These are phyloP conservation scores for Parus major DNA, from an alignment of 2,113 vertebrate genomes.

Conservation along the genomic window DNA sequence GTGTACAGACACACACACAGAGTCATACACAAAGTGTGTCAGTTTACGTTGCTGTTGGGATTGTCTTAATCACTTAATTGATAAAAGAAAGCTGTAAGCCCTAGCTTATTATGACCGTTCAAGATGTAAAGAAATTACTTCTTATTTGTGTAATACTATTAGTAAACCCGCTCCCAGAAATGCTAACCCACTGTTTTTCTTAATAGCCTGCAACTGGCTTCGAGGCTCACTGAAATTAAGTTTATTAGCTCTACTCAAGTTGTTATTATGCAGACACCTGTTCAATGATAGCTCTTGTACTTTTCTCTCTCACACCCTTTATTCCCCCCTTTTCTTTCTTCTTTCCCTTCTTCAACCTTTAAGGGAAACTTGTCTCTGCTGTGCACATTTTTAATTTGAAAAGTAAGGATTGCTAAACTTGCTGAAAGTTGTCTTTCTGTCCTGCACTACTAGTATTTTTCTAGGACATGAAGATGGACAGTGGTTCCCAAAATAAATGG, in stretches of 20 bases:
- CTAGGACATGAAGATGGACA: not conserved
- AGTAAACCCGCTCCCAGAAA: not conserved
- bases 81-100: constrained; percentile 7
- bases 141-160: constrained; percentile 16
- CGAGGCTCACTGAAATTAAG: constrained; percentile 53
- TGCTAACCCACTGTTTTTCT: constrained; percentile 18
- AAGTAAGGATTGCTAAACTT: not conserved
- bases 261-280: constrained; percentile 22
- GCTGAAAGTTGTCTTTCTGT: not conserved
- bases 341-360: not conserved
- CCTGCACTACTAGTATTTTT: not conserved
- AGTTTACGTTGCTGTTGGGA: not conserved
- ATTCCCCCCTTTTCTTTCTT: rapidly evolving
- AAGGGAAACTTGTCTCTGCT: not conserved
- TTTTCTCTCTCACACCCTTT: not conserved
- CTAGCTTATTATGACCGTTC: not conserved
- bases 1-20: not conserved
- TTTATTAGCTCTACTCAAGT: constrained; percentile 21
- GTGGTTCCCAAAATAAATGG: not conserved
- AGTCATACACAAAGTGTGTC: not conserved
- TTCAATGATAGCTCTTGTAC: not conserved
- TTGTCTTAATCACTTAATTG: not conserved
- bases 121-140: not conserved
- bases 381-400: not conserved
- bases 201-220: constrained; percentile 44